Base-by-base conservation (phyloP, 2,797 vertebrate genomes). In the Sebastes matsubarae region DNA sequence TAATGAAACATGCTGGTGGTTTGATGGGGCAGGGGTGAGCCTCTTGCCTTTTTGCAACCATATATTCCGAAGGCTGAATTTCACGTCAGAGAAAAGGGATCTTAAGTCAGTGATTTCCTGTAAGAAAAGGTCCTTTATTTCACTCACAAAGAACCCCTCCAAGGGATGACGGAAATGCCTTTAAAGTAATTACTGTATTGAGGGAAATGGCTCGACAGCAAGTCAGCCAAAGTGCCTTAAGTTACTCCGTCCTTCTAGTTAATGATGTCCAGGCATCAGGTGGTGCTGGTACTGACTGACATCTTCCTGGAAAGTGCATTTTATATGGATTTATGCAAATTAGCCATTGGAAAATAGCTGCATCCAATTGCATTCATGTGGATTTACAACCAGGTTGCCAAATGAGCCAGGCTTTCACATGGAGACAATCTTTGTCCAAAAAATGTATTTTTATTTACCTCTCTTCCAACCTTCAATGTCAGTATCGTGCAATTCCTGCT, bases 271-370 rank as follows among this genome's bases (percentile, higher is more conserved):
- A 76, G 91, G 96, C 90, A 96, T 96, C 97, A 97, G 97, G 96
- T 97, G 97, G 85, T 60, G 58, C 77, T 81, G 68, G 83, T 87
- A 82, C 83, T 94, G 95, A 96, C 90, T 93, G 96, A 94, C 95
- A 81, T 92, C 92, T 94, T 95, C 92, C 95, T 94, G 94, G 90
- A 91, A 94, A 93, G 87, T 86, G 89, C 87, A 94, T 95, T 96
- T 94, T 91, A 84, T 90, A 93, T 96, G 94, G 88, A 96, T 97
- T 97, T 96, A 97, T 97, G 97, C 96, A 96, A 96, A 97, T 97
- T 82, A 93, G 93, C 89, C 93, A 50, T 83, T 93, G 93, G 94
- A 95, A 95, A 93, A 93, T 95, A 94, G 95, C 75, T 96, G 93
- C 94, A 94, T 95, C 96, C 93, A 95, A 96, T 97, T 95, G 94